phyloP scores from a whole-genome alignment of 2,113 vertebrate species.

The Oryzias javanicus region DNA sequence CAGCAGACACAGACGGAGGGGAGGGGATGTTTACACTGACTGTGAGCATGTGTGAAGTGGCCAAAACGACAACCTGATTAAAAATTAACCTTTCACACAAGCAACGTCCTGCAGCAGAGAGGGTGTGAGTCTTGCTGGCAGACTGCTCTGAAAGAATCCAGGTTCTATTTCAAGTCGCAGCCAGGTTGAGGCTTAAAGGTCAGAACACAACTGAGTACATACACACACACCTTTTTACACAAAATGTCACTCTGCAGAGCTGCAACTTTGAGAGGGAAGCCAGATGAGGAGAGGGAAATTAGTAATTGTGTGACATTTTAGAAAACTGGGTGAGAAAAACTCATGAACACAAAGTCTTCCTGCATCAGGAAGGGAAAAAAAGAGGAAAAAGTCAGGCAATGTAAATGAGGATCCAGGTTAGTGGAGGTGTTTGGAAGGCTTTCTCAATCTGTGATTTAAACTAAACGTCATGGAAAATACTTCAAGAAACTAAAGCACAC shows the following conservation, averaged over 20 bases:
- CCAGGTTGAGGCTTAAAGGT: constrained; percentile 46
- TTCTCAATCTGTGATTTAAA: no score
- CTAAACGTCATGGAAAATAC: no score
- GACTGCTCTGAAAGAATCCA: constrained; percentile 41
- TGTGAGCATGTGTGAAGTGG: constrained; percentile 7
- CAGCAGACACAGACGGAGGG: constrained; percentile 4
- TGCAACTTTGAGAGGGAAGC: constrained; percentile 6
- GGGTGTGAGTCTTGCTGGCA: constrained; percentile 22
- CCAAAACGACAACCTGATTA: constrained; percentile 44
- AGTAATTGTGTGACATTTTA: constrained; percentile 19
- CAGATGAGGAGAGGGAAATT: constrained; percentile 7
- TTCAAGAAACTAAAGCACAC: no score
- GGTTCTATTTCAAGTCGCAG: constrained; percentile 36
- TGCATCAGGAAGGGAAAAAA: background rate
- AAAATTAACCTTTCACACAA: constrained; percentile 50
- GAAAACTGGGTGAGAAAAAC: constrained; percentile 34
- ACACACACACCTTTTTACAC: background rate
- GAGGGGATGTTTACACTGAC: constrained; percentile 3
- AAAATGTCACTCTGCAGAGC: background rate
- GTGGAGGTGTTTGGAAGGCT: no score
- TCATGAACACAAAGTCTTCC: constrained; percentile 15
- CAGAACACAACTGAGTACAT: constrained; percentile 6
- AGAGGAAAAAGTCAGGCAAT: no score
- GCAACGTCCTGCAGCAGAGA: constrained; percentile 46
- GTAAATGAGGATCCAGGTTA: no score